Conservation (phyloP, 2,888 invertebrate genomes). For the Cotesia congregata region DNA sequence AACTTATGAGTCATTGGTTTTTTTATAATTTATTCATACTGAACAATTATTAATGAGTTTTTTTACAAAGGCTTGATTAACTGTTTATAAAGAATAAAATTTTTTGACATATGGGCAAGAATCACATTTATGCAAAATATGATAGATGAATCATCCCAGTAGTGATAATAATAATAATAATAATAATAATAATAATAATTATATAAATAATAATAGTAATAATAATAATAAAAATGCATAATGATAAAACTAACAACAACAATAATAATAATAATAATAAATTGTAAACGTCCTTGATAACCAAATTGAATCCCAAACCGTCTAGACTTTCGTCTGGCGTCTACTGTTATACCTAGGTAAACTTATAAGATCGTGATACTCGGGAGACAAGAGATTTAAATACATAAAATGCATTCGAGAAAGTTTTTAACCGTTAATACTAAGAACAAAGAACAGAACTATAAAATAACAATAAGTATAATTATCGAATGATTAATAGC, state of each 20-base stretch:
- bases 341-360: constrained; percentile 2
- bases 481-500: not conserved
- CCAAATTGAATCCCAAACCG: constrained; percentile 46
- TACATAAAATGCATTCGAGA: constrained; percentile 1
- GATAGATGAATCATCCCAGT: constrained; percentile 18
- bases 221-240: not conserved
- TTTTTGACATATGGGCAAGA: constrained; percentile 25
- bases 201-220: not conserved
- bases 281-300: constrained; percentile 45
- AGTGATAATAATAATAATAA: not conserved
- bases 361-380: constrained; percentile 1
- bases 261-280: not conserved
- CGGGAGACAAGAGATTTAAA: not conserved
- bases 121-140: constrained; percentile 28
- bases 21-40: too few species aligned
- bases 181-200: not conserved
- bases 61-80: not conserved
- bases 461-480: constrained; percentile 11
- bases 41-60: not conserved
- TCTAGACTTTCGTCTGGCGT: constrained; percentile 43
- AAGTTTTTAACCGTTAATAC: constrained; percentile 11
- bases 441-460: constrained; percentile 6
- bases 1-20: too few species aligned
- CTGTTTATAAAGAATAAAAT: constrained; percentile 5
- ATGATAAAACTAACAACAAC: not conserved